A percentile compares a stretch with the other conserved stretches of the same genome.
phyloP scores from a whole-genome alignment of 2,113 vertebrate species.

The Microcebus griseorufus region DNA sequence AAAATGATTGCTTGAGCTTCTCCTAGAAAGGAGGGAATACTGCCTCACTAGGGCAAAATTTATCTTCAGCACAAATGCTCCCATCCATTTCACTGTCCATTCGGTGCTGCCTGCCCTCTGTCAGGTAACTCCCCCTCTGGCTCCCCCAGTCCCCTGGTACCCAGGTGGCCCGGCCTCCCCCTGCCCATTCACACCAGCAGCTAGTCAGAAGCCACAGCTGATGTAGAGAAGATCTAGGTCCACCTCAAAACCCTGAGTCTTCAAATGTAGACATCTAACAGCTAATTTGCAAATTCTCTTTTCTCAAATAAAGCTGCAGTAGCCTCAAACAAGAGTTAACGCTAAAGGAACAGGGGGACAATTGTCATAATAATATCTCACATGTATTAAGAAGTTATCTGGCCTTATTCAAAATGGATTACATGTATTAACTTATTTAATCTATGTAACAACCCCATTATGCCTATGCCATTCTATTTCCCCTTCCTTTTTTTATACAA shows the following conservation, averaged over 20 bases:
- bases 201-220: neutral
- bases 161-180: neutral
- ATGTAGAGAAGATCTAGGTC: neutral
- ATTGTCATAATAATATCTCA: neutral
- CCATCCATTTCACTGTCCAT: neutral
- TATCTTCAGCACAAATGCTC: neutral
- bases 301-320: neutral
- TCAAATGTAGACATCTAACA: neutral
- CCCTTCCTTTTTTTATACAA: neutral
- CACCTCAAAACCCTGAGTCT: neutral
- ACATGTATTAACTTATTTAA: neutral
- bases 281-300: conserved; percentile 15
- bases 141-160: neutral
- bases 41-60: neutral
- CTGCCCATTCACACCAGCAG: neutral
- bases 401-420: neutral
- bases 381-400: neutral
- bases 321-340: neutral
- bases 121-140: neutral
- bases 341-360: neutral
- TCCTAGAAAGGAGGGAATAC: neutral
- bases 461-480: neutral
- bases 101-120: neutral
- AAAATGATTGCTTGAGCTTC: neutral
- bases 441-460: neutral